Evolutionary conservation across 1,140 invertebrate species (phyloP), one percentile per base, ranked within the genome.

Genomic region (Streblospio benedicti): DNA sequence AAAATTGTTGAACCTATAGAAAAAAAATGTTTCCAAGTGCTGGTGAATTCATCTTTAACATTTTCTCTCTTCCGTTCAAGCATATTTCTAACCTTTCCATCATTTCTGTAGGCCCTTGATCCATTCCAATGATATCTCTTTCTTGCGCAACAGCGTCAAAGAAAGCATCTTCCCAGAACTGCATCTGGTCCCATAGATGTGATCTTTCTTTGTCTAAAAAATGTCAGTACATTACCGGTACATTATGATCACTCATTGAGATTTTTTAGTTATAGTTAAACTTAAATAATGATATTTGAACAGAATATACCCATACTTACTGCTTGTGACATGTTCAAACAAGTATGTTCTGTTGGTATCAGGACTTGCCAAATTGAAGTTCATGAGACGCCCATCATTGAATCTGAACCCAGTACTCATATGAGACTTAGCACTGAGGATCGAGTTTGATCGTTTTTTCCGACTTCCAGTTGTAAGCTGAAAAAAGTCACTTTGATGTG

Each of bases 161-260:
- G 73, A 99, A 99, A 0, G 91, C 90, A 76, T 99, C 95, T 79
- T 99, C 96, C 96, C 97, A 99, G 78, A 99, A 99, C 71, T 98
- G 93, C 90, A 98, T 95, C 80, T 98, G 91, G 76, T 99, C 94
- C 95, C 96, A 99, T n/a, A 99, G 76, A 33, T 85, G 84, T 2
- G 88, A 89, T 64, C 93, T 82, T 49, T 88, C 85, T 72, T 88
- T 89, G 2, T 84, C 84, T 72, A 41, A 18, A 41, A 41, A 41
- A 14, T 41, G 38, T 18, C 38, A 14, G 18, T 18, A 41, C 14
- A 41, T 0, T 18, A 41, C 38, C 14, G 38, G 14, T 41, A 41
- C 18, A 41, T 41, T 41, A 18, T 41, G 38, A 41, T 41, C 20
- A 49, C 20, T 20, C 9, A n/a, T n/a, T n/a, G n/a, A n/a, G n/a